Evolutionary conservation across 2,797 vertebrate species (phyloP).

Genomic region (Melanotaenia pygmaea): DNA sequence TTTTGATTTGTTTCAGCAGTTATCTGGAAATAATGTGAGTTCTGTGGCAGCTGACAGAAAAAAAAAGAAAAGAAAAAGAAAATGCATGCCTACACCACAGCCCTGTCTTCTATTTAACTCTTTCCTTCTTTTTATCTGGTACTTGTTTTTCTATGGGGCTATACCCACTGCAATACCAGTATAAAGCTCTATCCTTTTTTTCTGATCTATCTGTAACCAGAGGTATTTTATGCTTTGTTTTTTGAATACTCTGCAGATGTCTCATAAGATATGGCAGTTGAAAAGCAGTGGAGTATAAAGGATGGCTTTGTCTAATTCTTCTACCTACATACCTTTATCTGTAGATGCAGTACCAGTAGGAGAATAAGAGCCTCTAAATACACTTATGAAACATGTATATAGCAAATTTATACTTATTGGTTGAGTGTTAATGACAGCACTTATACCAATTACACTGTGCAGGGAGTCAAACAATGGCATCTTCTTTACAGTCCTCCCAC

Average conservation of each 20-base stretch:
- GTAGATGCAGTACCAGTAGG: background rate
- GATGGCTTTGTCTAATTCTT: conserved; percentile 6
- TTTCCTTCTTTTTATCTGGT: background rate
- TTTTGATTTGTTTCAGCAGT: conserved; percentile 46
- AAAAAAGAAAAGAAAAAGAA: background rate
- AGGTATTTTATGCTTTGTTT: conserved; percentile 31
- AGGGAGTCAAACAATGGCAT: conserved; percentile 54
- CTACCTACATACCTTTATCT: conserved; percentile 13
- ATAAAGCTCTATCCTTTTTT: conserved; percentile 28
- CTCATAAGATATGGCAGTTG: conserved; percentile 17
- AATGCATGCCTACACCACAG: background rate
- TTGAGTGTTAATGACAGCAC: conserved; percentile 63
- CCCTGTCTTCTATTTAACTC: background rate
- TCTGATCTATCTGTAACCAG: background rate
- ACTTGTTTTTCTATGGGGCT: conserved; percentile 4
- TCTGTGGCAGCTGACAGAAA: background rate
- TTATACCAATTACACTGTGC: conserved; percentile 65
- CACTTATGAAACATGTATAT: conserved; percentile 16
- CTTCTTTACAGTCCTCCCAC: conserved; percentile 59
- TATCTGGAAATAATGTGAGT: conserved; percentile 15
- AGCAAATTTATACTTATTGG: conserved; percentile 40
- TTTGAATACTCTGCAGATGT: conserved; percentile 31
- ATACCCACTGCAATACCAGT: conserved; percentile 10
- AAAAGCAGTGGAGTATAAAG: conserved; percentile 4
- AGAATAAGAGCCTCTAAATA: conserved; percentile 11